phyloP scores from a whole-genome alignment of 2,797 vertebrate species.

The Crenuchus spilurus region DNA sequence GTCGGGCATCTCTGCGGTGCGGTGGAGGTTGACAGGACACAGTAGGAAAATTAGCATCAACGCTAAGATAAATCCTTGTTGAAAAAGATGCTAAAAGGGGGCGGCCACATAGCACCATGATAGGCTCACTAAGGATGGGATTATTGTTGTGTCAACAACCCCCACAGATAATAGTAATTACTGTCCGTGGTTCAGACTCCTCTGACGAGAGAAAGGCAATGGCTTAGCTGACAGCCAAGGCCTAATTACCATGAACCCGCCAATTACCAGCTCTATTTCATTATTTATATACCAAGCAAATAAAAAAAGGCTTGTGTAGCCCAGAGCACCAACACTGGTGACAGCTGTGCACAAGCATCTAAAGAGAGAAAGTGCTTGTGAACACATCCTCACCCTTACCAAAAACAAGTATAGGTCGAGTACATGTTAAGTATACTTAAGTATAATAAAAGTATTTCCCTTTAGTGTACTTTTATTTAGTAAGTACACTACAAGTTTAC shows the following conservation, averaged over 20 bases:
- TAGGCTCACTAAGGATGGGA: conserved; percentile 65
- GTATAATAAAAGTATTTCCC: too few relatives aligned
- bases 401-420: too few relatives aligned
- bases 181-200: conserved; percentile 65
- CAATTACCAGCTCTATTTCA: conserved; percentile 79
- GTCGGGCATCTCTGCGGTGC: conserved; percentile 27
- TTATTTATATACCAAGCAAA: conserved; percentile 79
- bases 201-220: conserved; percentile 69
- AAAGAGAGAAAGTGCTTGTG: conserved; percentile 7
- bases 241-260: conserved; percentile 81
- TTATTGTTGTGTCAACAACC: conserved; percentile 78
- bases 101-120: conserved; percentile 59
- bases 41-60: conserved; percentile 47
- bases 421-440: too few relatives aligned
- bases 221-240: conserved; percentile 76
- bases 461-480: too few relatives aligned
- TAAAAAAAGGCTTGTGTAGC: conserved; percentile 71
- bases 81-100: conserved; percentile 56
- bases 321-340: conserved; percentile 55
- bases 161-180: conserved; percentile 80
- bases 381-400: not conserved
- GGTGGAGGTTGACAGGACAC: conserved; percentile 19
- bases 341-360: conserved; percentile 35
- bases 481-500: not conserved
- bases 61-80: conserved; percentile 45